phyloP scores from a whole-genome alignment of 2,888 invertebrate genomes.

The Athripsodes cinereus region DNA sequence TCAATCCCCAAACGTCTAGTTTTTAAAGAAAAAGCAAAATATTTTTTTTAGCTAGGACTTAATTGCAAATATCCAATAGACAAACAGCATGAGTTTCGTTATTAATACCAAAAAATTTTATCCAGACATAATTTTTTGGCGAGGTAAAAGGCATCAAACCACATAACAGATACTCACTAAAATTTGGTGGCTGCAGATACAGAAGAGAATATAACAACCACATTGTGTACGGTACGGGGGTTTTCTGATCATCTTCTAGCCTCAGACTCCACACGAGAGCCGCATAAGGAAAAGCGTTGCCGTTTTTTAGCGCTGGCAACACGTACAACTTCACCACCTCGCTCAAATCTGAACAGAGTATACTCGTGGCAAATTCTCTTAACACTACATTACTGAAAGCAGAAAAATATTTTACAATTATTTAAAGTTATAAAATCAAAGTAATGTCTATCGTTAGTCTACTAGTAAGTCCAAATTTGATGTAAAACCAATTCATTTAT shows the following conservation, averaged over 20 bases:
- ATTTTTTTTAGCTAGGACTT: no score
- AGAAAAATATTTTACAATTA: slow-evolving; percentile 14
- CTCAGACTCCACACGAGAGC: slow-evolving; percentile 45
- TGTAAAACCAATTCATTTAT: no score
- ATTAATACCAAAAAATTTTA: no score
- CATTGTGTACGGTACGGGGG: slow-evolving; percentile 49
- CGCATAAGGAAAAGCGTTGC: slow-evolving; percentile 47
- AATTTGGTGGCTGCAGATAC: slow-evolving; percentile 57
- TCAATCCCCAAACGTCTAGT: no score
- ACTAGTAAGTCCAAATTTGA: neutral
- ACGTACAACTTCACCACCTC: slow-evolving; percentile 64
- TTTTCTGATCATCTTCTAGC: slow-evolving; percentile 39
- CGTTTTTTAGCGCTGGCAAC: slow-evolving; percentile 59
- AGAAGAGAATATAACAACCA: slow-evolving; percentile 66
- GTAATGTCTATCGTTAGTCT: no score
- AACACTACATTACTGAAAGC: slow-evolving; percentile 39
- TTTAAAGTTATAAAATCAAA: neutral
- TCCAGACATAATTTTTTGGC: no score
- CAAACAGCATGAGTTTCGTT: no score
- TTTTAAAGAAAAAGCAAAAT: no score
- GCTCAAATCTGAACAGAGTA: slow-evolving; percentile 60
- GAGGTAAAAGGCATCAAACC: no score
- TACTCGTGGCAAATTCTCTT: slow-evolving; percentile 57
- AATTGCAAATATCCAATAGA: no score
- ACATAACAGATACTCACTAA: slow-evolving; percentile 60